phyloP scores from a whole-genome alignment of 2,888 invertebrate species.

The Elmis aenea region DNA sequence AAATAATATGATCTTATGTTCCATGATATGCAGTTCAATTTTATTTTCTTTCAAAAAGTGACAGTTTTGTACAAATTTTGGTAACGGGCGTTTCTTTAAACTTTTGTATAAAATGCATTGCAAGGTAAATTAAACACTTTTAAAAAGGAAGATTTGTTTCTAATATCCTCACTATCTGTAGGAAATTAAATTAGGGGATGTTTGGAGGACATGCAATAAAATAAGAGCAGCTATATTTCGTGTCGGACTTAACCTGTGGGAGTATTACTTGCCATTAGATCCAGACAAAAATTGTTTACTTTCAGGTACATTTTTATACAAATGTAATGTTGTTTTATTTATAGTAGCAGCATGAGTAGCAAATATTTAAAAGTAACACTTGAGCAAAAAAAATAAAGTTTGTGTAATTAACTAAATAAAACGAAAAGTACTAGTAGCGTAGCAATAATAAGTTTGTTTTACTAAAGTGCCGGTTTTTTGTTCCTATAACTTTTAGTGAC shows the following conservation, averaged over 20 bases:
- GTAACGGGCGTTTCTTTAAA: constrained; percentile 1
- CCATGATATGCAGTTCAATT: too few species aligned
- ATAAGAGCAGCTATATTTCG: constrained; percentile 71
- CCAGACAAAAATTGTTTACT: constrained; percentile 62
- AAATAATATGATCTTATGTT: too few species aligned
- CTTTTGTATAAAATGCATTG: constrained; percentile 6
- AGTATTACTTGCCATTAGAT: constrained; percentile 65
- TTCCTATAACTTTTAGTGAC: too few species aligned
- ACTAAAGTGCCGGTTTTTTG: too few species aligned
- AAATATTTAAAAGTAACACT: too few species aligned
- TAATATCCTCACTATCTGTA: constrained; percentile 16
- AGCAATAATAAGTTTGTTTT: too few species aligned
- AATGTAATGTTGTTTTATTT: too few species aligned
- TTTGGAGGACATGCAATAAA: constrained; percentile 78
- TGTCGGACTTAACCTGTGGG: constrained; percentile 66
- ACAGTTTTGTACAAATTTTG: constrained; percentile 8
- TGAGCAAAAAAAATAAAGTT: too few species aligned
- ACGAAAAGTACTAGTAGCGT: too few species aligned
- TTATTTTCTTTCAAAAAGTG: too few species aligned
- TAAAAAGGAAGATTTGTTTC: background rate
- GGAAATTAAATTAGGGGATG: constrained; percentile 55
- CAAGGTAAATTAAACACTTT: constrained; percentile 2
- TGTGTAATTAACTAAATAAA: too few species aligned
- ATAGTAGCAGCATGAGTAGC: too few species aligned
- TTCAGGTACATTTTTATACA: constrained; percentile 59